These are phyloP conservation scores for Polyergus mexicanus DNA, from an alignment of 1,140 invertebrate genomes.

Conservation along the genomic window DNA sequence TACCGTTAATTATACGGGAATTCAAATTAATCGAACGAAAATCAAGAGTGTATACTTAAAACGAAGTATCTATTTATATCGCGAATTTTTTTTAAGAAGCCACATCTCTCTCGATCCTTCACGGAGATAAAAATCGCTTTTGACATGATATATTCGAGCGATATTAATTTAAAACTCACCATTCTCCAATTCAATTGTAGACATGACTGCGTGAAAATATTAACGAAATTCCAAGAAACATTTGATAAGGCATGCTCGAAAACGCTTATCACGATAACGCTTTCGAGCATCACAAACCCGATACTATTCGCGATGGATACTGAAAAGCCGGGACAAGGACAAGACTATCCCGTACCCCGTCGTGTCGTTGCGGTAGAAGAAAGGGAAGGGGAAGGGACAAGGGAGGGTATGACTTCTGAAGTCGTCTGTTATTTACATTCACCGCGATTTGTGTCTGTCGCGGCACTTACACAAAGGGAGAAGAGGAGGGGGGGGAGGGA, in stretches of 20 bases:
- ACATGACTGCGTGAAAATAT: background rate
- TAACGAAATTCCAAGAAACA: background rate
- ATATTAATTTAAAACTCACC: background rate
- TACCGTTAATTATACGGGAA: background rate
- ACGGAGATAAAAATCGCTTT: too few relatives aligned
- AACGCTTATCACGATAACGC: background rate
- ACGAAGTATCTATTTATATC: too few relatives aligned
- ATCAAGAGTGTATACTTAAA: too few relatives aligned
- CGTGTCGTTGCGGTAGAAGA: background rate
- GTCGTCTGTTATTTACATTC: conserved; percentile 7
- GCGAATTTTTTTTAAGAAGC: too few relatives aligned
- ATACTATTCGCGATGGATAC: background rate
- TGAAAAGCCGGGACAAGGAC: background rate
- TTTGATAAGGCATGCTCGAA: too few relatives aligned
- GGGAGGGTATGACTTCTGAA: background rate
- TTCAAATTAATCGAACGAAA: background rate
- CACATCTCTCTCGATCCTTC: too few relatives aligned
- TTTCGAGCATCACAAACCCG: background rate
- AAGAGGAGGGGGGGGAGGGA: background rate
- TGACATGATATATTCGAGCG: too few relatives aligned
- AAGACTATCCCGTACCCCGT: background rate
- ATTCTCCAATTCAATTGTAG: background rate
- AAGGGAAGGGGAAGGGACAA: background rate
- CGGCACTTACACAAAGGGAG: background rate
- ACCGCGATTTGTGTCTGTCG: background rate